Conservation (phyloP, 1,140 invertebrate species). For the Sycobia sp. region DNA sequence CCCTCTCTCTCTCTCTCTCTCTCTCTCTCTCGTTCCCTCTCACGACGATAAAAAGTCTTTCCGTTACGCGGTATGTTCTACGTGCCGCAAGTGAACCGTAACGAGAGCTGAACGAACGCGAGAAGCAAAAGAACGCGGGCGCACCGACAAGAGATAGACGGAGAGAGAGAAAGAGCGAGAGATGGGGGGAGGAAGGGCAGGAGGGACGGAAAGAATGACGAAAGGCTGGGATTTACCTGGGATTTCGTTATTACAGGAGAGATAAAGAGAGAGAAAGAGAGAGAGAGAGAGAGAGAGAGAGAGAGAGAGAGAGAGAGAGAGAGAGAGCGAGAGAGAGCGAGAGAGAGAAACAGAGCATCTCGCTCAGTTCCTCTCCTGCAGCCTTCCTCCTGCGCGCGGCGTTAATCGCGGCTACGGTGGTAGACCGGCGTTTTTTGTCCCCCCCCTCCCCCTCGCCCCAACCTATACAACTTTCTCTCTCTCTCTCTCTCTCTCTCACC, state of each 20-base stretch:
- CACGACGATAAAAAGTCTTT: slow-evolving; percentile 38
- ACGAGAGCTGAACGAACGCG: slow-evolving; percentile 28
- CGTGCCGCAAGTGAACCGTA: slow-evolving; percentile 42
- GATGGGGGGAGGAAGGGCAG: slow-evolving; percentile 1
- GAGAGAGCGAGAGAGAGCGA: no score
- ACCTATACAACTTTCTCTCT: no score
- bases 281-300: neutral
- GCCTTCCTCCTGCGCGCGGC: neutral
- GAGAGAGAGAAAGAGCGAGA: slow-evolving; percentile 6
- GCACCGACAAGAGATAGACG: no score
- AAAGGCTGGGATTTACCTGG: slow-evolving; percentile 17
- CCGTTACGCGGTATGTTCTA: slow-evolving; percentile 40
- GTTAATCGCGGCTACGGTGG: slow-evolving; percentile 8
- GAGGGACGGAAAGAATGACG: slow-evolving; percentile 7
- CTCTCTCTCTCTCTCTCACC: no score
- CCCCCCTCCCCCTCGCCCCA: neutral
- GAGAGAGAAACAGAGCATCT: no score
- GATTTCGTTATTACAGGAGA: slow-evolving; percentile 16
- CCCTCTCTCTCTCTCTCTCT: neutral
- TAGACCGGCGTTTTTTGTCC: slow-evolving; percentile 16
- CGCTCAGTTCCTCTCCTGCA: neutral
- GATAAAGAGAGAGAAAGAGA: neutral
- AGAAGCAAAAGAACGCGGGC: neutral
- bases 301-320: no score
- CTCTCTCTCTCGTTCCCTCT: neutral